Conservation (phyloP, 2,888 invertebrate genomes). For the Pimpla rufipes region DNA sequence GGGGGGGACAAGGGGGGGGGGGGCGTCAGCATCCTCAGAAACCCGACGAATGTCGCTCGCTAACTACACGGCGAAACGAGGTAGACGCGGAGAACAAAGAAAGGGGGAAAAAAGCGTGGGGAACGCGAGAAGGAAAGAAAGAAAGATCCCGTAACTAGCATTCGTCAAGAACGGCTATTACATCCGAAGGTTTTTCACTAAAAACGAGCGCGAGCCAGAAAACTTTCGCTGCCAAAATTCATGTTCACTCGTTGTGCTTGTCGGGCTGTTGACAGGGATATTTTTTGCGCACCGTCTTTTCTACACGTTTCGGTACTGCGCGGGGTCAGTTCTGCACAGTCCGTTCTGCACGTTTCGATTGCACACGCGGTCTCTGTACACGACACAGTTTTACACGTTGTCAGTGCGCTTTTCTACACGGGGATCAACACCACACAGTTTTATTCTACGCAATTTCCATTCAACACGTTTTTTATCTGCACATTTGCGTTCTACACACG, state of each 20-base stretch:
- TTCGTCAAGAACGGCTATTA: constrained; percentile 14
- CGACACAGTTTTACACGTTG: no score
- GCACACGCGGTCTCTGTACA: no score
- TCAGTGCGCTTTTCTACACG: no score
- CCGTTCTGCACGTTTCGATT: no score
- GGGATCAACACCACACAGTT: no score
- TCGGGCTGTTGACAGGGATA: background rate
- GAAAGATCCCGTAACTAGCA: constrained; percentile 1
- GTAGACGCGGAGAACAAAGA: background rate
- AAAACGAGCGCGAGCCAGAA: background rate
- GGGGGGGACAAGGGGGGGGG: no score
- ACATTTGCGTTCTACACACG: no score
- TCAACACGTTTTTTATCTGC: no score
- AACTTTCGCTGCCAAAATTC: constrained; percentile 7
- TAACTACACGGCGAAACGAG: background rate
- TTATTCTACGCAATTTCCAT: no score
- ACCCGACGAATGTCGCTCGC: constrained; percentile 1
- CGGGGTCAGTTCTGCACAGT: no score
- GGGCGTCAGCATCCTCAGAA: constrained; percentile 18
- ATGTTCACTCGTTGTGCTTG: constrained; percentile 4
- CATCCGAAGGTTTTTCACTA: constrained; percentile 8
- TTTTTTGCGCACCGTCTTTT: background rate
- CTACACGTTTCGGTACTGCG: no score
- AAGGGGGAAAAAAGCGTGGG: background rate
- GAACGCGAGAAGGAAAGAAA: background rate